Evolutionary conservation across 2,113 vertebrate species (phyloP).

Genomic region (Oxyura jamaicensis): DNA sequence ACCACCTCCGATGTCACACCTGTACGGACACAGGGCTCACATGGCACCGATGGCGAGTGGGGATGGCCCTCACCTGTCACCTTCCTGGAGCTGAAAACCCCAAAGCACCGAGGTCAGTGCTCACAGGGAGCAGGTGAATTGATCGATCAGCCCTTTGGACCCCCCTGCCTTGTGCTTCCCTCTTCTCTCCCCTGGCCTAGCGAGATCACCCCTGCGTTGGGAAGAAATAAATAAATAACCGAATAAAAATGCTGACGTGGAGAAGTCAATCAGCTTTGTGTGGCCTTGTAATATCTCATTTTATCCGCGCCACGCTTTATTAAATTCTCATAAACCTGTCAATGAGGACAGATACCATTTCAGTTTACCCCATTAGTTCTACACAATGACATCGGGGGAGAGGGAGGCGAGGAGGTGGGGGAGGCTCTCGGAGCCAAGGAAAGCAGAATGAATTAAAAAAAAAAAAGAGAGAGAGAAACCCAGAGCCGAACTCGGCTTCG

Average conservation of each 20-base stretch:
- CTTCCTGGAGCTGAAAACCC: background rate
- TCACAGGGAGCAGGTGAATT: background rate
- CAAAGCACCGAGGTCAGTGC: rapidly evolving
- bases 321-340: constrained; percentile 91
- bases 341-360: constrained; percentile 85
- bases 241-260: constrained; percentile 76
- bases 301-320: constrained; percentile 87
- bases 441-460: constrained; percentile 57
- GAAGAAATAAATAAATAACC: constrained; percentile 62
- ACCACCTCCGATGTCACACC: background rate
- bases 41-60: rapidly evolving
- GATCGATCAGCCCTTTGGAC: background rate
- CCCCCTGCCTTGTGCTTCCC: background rate
- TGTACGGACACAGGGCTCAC: rapidly evolving
- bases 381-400: constrained; percentile 76
- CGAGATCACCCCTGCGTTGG: background rate
- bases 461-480: background rate
- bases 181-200: background rate
- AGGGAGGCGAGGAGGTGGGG: background rate
- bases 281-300: constrained; percentile 81
- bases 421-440: constrained; percentile 9
- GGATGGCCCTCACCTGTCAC: background rate
- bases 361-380: constrained; percentile 86
- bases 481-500: background rate
- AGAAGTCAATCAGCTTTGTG: constrained; percentile 75